Conservation (phyloP, 2,113 vertebrate genomes). For the Gallinago media region DNA sequence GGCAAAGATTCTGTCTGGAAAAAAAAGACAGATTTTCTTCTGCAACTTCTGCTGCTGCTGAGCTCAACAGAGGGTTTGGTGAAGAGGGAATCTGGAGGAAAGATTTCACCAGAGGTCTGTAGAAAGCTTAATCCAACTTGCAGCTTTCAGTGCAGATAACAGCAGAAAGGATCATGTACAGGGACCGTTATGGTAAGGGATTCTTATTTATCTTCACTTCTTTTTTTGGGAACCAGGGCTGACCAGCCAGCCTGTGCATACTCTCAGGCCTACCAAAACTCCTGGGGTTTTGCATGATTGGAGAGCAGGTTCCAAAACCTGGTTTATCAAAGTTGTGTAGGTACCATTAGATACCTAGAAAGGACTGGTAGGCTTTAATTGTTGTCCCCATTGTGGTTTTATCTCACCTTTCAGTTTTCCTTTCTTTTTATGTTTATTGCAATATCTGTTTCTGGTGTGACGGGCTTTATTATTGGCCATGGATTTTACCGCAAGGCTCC, state of each 20-base stretch:
- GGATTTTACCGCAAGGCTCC: neutral
- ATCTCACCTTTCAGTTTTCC: neutral
- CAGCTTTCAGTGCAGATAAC: neutral
- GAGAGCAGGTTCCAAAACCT: neutral
- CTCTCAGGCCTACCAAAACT: neutral
- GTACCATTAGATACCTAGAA: neutral
- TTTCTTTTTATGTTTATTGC: neutral
- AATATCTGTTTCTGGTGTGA: neutral
- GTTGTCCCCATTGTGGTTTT: neutral
- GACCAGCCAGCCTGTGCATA: neutral
- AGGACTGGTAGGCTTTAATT: neutral
- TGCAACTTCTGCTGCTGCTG: neutral
- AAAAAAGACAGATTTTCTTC: neutral
- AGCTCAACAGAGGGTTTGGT: neutral
- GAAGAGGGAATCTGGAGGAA: neutral
- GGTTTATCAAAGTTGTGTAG: neutral
- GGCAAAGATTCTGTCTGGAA: neutral
- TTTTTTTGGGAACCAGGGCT: neutral
- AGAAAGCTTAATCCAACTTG: neutral
- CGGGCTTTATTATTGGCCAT: neutral
- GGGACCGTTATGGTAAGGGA: neutral
- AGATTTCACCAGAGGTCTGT: neutral
- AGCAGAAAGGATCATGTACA: neutral
- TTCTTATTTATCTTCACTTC: neutral
- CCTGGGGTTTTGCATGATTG: rapidly evolving